phyloP scores from a whole-genome alignment of 2,888 invertebrate genomes.

The Lagria hirta region DNA sequence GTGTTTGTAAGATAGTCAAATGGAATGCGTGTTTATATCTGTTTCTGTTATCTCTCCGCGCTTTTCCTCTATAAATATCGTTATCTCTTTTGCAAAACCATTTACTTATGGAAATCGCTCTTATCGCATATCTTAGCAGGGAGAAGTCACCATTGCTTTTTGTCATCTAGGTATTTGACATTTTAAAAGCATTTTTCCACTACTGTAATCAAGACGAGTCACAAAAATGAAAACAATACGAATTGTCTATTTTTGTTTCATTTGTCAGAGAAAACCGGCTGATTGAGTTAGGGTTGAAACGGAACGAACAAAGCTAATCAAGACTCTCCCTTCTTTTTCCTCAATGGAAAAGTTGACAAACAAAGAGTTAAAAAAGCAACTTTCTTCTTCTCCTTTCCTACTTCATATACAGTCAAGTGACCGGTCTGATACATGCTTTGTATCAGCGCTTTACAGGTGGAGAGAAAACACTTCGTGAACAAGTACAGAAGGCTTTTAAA shows the following conservation, averaged over 20 bases:
- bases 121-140: constrained; percentile 31
- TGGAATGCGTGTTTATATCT: constrained; percentile 24
- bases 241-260: background rate
- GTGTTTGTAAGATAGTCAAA: constrained; percentile 22
- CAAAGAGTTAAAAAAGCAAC: constrained; percentile 9
- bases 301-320: constrained; percentile 6
- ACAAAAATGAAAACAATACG: background rate
- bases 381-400: constrained; percentile 11
- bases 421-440: constrained; percentile 15
- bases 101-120: constrained; percentile 39
- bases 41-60: constrained; percentile 30
- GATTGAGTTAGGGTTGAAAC: background rate
- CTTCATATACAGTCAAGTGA: constrained; percentile 15
- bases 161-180: constrained; percentile 23
- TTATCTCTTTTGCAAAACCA: constrained; percentile 34
- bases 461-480: constrained; percentile 24
- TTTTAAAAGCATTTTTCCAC: constrained; percentile 17
- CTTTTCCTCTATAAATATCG: constrained; percentile 37
- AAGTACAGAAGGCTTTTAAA: constrained; percentile 9
- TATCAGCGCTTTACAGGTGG: constrained; percentile 11
- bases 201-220: background rate
- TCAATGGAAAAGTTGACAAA: constrained; percentile 13
- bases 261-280: background rate
- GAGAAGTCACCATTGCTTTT: constrained; percentile 29
- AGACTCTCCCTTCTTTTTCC: background rate